phyloP scores from a whole-genome alignment of 2,113 vertebrate genomes.

The Podocnemis expansa region DNA sequence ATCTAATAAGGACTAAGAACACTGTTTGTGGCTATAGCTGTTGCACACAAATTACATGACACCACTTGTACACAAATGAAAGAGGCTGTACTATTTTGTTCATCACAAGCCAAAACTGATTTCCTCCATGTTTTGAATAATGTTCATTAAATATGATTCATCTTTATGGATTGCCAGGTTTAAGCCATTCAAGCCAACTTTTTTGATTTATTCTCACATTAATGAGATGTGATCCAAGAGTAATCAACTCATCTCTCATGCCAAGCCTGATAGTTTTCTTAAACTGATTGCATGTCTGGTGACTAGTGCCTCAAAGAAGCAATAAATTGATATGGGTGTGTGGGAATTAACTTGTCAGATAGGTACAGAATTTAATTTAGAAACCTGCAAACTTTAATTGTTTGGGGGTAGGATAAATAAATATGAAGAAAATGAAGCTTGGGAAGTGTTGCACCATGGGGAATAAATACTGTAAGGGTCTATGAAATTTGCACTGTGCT shows the following conservation, averaged over 20 bases:
- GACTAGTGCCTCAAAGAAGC: background rate
- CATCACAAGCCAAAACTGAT: background rate
- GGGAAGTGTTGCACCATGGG: background rate
- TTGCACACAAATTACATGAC: background rate
- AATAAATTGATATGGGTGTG: background rate
- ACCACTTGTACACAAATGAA: background rate
- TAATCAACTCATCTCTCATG: background rate
- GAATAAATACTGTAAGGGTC: background rate
- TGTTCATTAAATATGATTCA: background rate
- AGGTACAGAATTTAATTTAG: background rate
- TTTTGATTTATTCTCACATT: constrained; percentile 6
- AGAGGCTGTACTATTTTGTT: background rate
- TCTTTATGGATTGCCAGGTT: background rate
- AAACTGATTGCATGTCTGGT: background rate
- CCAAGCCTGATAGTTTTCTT: background rate
- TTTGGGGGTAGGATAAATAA: background rate
- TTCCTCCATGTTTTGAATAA: background rate
- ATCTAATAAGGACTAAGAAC: background rate
- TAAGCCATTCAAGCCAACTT: background rate
- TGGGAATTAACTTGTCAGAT: background rate
- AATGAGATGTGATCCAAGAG: background rate
- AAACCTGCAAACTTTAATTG: background rate
- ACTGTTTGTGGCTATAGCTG: background rate
- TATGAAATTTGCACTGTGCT: background rate
- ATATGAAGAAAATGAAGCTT: background rate